phyloP scores from a whole-genome alignment of 2,888 invertebrate species.

The Achlya flavicornis region DNA sequence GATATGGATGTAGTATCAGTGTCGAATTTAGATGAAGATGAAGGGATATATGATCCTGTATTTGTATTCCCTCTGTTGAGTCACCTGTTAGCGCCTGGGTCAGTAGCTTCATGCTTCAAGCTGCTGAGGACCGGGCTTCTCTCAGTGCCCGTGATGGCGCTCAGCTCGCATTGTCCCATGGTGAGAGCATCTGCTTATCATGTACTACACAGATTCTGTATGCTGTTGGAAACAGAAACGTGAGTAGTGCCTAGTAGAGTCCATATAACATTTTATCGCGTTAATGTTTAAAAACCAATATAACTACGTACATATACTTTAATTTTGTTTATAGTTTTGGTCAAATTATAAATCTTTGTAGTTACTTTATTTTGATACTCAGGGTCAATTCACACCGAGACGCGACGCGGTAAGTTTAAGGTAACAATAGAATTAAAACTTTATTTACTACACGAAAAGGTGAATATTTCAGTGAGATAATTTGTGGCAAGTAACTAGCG shows the following conservation, averaged over 20 bases:
- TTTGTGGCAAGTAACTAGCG: no score
- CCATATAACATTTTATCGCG: no score
- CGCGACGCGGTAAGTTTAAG: no score
- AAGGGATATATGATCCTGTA: slow-evolving; percentile 90
- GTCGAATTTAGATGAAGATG: slow-evolving; percentile 53
- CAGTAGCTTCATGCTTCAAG: slow-evolving; percentile 88
- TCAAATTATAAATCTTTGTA: no score
- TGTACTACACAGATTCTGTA: slow-evolving; percentile 88
- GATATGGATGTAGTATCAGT: slow-evolving; percentile 45
- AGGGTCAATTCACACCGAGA: no score
- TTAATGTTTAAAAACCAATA: no score
- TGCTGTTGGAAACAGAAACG: slow-evolving; percentile 89
- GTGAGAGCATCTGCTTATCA: slow-evolving; percentile 90
- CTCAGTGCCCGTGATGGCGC: slow-evolving; percentile 87
- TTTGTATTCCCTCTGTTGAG: slow-evolving; percentile 92
- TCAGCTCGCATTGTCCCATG: slow-evolving; percentile 86
- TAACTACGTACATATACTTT: no score
- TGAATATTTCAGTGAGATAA: no score
- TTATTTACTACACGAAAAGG: no score
- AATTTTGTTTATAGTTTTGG: no score
- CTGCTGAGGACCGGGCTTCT: slow-evolving; percentile 88
- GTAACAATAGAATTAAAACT: no score
- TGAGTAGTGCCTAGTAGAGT: slow-evolving; percentile 49
- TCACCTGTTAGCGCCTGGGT: slow-evolving; percentile 89
- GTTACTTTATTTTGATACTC: no score